Base-by-base conservation (phyloP, 2,888 invertebrate species). In the Melieria crassipennis region DNA sequence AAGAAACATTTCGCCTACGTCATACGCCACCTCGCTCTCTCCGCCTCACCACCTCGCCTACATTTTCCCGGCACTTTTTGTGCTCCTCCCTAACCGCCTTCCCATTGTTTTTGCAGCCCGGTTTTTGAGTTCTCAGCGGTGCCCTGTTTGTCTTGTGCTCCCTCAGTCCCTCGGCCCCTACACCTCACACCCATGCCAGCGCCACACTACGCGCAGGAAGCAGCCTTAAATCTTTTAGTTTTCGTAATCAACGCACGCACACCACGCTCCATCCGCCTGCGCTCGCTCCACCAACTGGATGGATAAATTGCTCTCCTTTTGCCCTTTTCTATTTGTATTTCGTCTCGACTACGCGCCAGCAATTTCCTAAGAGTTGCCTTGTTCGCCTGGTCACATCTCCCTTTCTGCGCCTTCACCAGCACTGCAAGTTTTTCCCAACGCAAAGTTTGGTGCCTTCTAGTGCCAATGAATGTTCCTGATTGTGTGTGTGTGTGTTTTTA, bases 181-280 rank as follows among this genome's bases (percentile, higher is more conserved):
- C 66, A 66, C 66, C 45, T 43, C 66, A 58, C 7, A 16, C 7
- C 2, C 30, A 30, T 30, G 1, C 30, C 30, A 30, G 30, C 30
- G 30, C 30, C 30, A 30, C 30, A 30, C 30, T 3, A 3, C 30
- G 30, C 30, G 30, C 30, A 30, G 30, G 30, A 16, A 7, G 48
- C 57, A 64, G 48, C 30, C 58, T 63, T 69, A 64, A 69, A 69
- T 58, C 64, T 50, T 64, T 50, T 58, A 64, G 69, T 58, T 58
- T 69, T 69, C 42, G 64, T 58, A 69, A 69, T 64, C 63, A 69
- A 46, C 16, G 64, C 63, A 69, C 69, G 69, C 50, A 52, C 42
- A 5, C 42, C 11, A 42, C 60, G 47, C n/a, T 16, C 30, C 47
- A 9, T 9, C 5, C 47, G 56, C 50, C 9, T 42, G 43, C 30